These are phyloP conservation scores for Eurystomus glaucurus DNA, from an alignment of 2,797 vertebrate species.

Conservation along the genomic window DNA sequence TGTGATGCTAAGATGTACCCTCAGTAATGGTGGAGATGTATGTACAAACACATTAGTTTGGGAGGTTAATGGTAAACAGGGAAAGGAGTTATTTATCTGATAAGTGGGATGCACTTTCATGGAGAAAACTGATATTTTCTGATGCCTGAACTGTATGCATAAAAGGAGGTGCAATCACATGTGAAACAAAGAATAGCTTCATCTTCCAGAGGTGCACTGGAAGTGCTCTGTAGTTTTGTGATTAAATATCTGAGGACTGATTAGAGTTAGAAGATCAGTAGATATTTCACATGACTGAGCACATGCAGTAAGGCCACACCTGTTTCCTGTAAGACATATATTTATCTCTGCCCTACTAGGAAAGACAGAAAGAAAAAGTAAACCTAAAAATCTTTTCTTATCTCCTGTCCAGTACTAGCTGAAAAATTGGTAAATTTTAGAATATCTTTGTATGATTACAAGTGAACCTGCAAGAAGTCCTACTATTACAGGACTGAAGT, in stretches of 20 bases:
- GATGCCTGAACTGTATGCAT: not conserved
- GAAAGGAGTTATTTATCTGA: not conserved
- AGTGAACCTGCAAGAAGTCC: not conserved
- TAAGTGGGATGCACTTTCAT: not conserved
- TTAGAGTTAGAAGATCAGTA: not conserved
- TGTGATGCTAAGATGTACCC: not conserved
- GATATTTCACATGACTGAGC: not conserved
- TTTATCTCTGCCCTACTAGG: not conserved
- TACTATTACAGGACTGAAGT: not conserved
- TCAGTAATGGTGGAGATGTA: not conserved
- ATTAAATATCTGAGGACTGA: not conserved
- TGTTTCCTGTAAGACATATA: not conserved
- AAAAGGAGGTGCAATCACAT: not conserved
- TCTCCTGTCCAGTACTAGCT: not conserved
- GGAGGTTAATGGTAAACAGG: not conserved
- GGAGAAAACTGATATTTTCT: conserved; percentile 20
- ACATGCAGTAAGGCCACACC: not conserved
- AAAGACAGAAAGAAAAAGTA: not conserved
- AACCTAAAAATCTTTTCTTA: not conserved
- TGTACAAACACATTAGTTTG: not conserved
- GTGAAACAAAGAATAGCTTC: not conserved
- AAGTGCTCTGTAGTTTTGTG: not conserved
- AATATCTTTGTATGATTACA: not conserved
- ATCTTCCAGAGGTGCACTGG: not conserved
- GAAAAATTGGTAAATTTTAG: not conserved